Evolutionary conservation across 1,140 invertebrate genomes (phyloP), one percentile per base, ranked within the genome.

Genomic region (Magallana angulata): DNA sequence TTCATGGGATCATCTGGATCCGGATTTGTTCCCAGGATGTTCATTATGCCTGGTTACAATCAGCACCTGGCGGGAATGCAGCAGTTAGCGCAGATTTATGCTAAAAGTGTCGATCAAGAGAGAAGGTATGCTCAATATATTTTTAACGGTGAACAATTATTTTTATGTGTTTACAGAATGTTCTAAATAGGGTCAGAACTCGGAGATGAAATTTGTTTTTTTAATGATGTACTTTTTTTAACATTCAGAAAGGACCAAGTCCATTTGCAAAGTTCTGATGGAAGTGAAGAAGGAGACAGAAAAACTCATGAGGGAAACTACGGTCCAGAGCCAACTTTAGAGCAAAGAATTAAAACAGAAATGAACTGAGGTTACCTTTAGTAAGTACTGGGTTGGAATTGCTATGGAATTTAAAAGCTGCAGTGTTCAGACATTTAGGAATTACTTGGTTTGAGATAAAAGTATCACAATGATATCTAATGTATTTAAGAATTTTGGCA

Each of bases 51-150:
- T 14, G 84, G 86, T 12, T 92, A 90, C 83, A 92, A 91, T 85
- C 89, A 92, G 68, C 90, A 91, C 48, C 56, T 92, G n/a, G 90
- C 89, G 5, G 87, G 90, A 5, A 91, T 92, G 88, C 92, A 92
- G 89, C 92, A 93, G 84, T 85, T 93, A 30, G 91, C 91, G 4
- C 89, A 91, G 57, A 57, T 89, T 68, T 89, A 86, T 82, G 88
- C 64, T 76, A 59, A 59, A 18, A 76, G 60, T 60, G 62, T 58
- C 24, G n/a, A 85, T 64, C 48, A 85, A 16, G n/a, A 82, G 76
- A 80, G 84, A 62, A 81, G 62, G 48, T 82, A 57, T 11, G 81
- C 16, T 57, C 7, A n/a, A 57, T 16, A 18, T 82, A 4, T 48
- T 48, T 48, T 48, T 48, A 48, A 48, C 5, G 5, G 36, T 48